Percentiles rank a stretch among this genome's conserved stretches.
Conservation (phyloP, 2,797 vertebrate species). For the Rhynchotus rufescens region DNA sequence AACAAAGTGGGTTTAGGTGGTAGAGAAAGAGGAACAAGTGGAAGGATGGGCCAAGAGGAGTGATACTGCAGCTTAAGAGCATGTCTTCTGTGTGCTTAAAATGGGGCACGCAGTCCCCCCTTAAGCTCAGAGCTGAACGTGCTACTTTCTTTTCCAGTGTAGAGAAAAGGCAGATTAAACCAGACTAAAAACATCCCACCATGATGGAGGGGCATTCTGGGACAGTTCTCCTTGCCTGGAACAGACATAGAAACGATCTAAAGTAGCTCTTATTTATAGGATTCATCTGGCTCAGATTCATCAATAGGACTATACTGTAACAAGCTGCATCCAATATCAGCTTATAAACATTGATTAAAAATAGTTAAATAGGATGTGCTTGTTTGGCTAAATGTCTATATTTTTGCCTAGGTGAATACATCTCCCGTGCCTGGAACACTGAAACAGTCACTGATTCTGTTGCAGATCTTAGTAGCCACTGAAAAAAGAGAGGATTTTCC, state of each 20-base stretch:
- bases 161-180: not conserved
- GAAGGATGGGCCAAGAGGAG: not conserved
- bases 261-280: not conserved
- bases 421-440: not conserved
- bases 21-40: not conserved
- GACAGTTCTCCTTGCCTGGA: not conserved
- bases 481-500: not conserved
- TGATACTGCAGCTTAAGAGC: not conserved
- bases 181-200: not conserved
- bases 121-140: not conserved
- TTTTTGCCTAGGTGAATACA: not conserved
- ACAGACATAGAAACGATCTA: not conserved
- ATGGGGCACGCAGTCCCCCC: fast-evolving
- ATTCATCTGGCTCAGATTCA: not conserved
- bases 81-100: not conserved
- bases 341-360: not conserved
- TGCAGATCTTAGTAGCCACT: not conserved
- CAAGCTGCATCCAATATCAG: not conserved
- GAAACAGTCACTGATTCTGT: not conserved
- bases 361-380: not conserved
- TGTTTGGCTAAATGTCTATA: not conserved
- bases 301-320: not conserved
- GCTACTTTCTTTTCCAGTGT: not conserved
- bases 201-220: not conserved
- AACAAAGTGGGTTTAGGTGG: not conserved